These are phyloP conservation scores for Epiblema foenella DNA, from an alignment of 2,888 invertebrate genomes.

Conservation along the genomic window DNA sequence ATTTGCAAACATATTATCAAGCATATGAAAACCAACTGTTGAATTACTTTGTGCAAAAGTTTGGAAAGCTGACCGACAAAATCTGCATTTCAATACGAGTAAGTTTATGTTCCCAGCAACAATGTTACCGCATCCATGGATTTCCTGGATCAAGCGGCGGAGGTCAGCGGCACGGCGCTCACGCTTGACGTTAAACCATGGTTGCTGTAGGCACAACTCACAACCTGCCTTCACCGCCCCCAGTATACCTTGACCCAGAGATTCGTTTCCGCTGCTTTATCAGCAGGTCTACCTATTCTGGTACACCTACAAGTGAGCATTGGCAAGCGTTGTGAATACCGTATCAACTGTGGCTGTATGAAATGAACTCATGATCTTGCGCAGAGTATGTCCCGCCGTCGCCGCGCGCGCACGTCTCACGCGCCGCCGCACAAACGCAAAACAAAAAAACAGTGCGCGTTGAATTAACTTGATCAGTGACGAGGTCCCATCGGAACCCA, in stretches of 20 bases:
- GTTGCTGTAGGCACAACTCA: not conserved
- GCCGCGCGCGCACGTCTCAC: constrained; percentile 51
- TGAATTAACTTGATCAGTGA: constrained; percentile 57
- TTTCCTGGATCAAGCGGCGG: constrained; percentile 39
- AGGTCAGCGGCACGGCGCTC: constrained; percentile 36
- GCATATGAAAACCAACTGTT: not conserved
- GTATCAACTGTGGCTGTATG: not conserved
- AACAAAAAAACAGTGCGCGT: constrained; percentile 35
- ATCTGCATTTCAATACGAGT: constrained; percentile 14
- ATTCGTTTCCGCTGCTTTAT: not conserved
- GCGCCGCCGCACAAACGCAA: constrained; percentile 47
- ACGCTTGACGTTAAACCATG: constrained; percentile 19
- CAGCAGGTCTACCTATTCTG: not conserved
- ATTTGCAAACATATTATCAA: not conserved
- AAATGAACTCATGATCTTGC: not conserved
- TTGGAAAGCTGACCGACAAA: not conserved
- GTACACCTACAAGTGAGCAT: not conserved
- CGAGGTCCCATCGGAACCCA: constrained; percentile 52
- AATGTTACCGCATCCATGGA: constrained; percentile 38
- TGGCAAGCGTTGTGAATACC: not conserved
- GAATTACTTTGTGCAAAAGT: not conserved
- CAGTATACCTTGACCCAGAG: not conserved
- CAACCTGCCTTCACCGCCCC: not conserved
- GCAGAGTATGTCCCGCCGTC: constrained; percentile 34
- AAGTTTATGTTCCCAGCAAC: constrained; percentile 17